These are phyloP conservation scores for Aulostomus chinensis DNA, from an alignment of 2,797 vertebrate species.

Conservation along the genomic window DNA sequence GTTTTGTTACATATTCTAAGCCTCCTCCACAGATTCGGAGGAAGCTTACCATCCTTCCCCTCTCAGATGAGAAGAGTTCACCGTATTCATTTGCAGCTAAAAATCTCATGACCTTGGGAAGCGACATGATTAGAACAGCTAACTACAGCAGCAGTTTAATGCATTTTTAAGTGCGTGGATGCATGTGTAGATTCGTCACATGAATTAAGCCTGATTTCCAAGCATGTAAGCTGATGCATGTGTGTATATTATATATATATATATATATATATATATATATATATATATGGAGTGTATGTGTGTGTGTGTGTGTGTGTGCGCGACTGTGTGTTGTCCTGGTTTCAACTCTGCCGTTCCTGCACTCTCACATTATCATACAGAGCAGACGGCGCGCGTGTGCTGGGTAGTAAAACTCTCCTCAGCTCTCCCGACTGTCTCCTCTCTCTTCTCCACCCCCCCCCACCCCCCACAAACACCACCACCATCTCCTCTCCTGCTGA, in stretches of 20 bases:
- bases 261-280: constrained; percentile 11
- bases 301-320: constrained; percentile 19
- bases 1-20: constrained; percentile 13
- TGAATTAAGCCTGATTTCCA: constrained; percentile 22
- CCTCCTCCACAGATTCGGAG: constrained; percentile 41
- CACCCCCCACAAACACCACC: too few relatives aligned
- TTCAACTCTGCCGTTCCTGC: constrained; percentile 73
- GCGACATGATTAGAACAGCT: constrained; percentile 39
- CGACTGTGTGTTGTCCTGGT: constrained; percentile 66
- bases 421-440: constrained; percentile 60
- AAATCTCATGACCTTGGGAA: constrained; percentile 59
- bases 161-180: constrained; percentile 10
- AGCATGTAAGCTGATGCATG: constrained; percentile 19
- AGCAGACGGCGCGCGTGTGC: constrained; percentile 79
- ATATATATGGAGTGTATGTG: background rate
- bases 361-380: constrained; percentile 81
- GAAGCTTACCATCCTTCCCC: constrained; percentile 46
- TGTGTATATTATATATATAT: constrained; percentile 12
- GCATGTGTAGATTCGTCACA: constrained; percentile 1
- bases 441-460: constrained; percentile 22
- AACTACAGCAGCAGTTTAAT: constrained; percentile 30
- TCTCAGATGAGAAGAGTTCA: constrained; percentile 46
- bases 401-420: constrained; percentile 77
- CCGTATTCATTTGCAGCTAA: constrained; percentile 37
- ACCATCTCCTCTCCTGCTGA: constrained; percentile 69